These are phyloP conservation scores for Scolopax mira DNA, from an alignment of 2,113 vertebrate species.

Conservation along the genomic window DNA sequence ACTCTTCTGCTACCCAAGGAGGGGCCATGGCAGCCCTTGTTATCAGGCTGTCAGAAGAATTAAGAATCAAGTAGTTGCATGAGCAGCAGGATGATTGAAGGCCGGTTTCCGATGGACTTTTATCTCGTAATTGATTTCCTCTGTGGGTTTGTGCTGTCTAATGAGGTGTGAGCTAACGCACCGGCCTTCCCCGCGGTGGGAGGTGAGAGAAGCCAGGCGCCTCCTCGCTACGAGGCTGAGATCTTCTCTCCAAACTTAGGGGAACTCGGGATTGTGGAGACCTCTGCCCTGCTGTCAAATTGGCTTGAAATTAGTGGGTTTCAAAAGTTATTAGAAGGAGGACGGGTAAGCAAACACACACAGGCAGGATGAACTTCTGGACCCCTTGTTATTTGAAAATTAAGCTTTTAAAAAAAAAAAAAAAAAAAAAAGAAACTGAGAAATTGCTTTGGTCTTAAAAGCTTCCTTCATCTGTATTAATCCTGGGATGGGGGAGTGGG, in stretches of 20 bases:
- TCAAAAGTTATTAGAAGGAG: not conserved
- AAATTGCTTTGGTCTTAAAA: slow-evolving; percentile 15
- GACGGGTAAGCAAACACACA: not conserved
- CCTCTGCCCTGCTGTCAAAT: slow-evolving; percentile 59
- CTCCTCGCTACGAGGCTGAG: not conserved
- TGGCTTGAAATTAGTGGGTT: slow-evolving; percentile 30
- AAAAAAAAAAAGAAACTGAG: not conserved
- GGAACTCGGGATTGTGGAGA: not conserved
- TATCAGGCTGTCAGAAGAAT: slow-evolving; percentile 39
- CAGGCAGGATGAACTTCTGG: slow-evolving; percentile 21
- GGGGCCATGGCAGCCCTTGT: not conserved
- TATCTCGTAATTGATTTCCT: slow-evolving; percentile 64
- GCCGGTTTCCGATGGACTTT: slow-evolving; percentile 53
- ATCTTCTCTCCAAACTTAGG: not conserved
- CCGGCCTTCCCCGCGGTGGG: slow-evolving; percentile 38
- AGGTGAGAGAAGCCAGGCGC: slow-evolving; percentile 49
- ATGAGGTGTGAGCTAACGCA: slow-evolving; percentile 58
- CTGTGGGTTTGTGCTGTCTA: slow-evolving; percentile 62
- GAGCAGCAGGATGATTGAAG: slow-evolving; percentile 56
- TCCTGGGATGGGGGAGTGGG: not conserved
- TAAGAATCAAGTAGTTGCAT: not conserved
- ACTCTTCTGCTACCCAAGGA: not conserved
- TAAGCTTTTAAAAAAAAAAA: not conserved
- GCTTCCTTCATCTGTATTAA: not conserved
- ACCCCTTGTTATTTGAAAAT: slow-evolving; percentile 15